Percentiles rank a stretch among this genome's conserved stretches.
Conservation (phyloP, 2,888 invertebrate genomes). For the Nomada goodeniana region DNA sequence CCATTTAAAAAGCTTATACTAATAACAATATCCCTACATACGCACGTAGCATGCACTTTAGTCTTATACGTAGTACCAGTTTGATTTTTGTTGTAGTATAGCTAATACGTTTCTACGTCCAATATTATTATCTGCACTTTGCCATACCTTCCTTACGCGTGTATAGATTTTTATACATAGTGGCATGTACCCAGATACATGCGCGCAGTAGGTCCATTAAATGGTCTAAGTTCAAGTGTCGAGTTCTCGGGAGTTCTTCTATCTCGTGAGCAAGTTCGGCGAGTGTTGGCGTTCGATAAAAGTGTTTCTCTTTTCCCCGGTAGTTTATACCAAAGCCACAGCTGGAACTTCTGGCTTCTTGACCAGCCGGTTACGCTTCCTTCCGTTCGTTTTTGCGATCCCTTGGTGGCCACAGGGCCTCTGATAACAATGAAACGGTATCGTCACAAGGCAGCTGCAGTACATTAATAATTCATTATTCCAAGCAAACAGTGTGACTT, state of each 20-base stretch:
- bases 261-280: conserved; percentile 73
- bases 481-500: conserved; percentile 15
- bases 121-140: conserved; percentile 14
- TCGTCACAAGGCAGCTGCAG: conserved; percentile 23
- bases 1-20: no score
- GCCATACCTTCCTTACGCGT: neutral
- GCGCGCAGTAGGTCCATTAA: conserved; percentile 72
- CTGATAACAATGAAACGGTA: conserved; percentile 60
- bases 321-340: conserved; percentile 67
- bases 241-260: conserved; percentile 74
- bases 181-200: conserved; percentile 16
- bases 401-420: conserved; percentile 34
- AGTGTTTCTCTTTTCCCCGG: conserved; percentile 78
- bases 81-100: conserved; percentile 11
- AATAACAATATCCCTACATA: no score
- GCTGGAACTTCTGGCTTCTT: conserved; percentile 64
- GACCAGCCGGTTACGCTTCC: conserved; percentile 62
- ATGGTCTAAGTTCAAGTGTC: conserved; percentile 77
- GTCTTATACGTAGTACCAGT: neutral
- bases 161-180: neutral
- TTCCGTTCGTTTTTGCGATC: conserved; percentile 55
- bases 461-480: conserved; percentile 57
- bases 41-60: no score
- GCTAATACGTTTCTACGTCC: neutral
- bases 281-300: conserved; percentile 81